phyloP scores from a whole-genome alignment of 2,888 invertebrate species.

The Tiphia femorata region DNA sequence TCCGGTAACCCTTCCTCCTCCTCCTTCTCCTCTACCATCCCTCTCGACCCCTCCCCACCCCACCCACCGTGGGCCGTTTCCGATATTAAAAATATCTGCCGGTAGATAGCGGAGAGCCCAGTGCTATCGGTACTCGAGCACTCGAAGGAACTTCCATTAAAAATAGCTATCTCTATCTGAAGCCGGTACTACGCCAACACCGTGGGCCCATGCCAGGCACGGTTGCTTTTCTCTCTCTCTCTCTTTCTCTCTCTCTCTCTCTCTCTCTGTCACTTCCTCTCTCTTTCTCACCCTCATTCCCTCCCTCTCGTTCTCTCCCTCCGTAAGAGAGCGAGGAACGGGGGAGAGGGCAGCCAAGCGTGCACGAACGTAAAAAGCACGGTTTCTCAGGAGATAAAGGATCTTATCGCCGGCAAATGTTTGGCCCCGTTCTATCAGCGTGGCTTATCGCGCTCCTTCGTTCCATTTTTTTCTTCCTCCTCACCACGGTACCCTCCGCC shows the following conservation, averaged over 20 bases:
- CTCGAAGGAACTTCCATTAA: slow-evolving; percentile 59
- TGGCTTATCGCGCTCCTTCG: slow-evolving; percentile 46
- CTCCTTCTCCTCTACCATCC: slow-evolving; percentile 23
- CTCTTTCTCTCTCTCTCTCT: slow-evolving; percentile 2
- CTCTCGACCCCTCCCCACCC: slow-evolving; percentile 27
- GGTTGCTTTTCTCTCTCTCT: neutral
- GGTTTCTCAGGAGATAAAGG: slow-evolving; percentile 61
- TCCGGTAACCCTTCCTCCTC: slow-evolving; percentile 8
- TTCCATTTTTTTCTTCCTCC: slow-evolving; percentile 1
- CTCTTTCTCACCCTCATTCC: neutral
- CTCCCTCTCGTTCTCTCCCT: slow-evolving; percentile 14
- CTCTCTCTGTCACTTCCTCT: neutral
- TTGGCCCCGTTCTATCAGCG: slow-evolving; percentile 57
- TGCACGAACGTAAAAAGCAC: slow-evolving; percentile 51
- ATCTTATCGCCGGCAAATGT: slow-evolving; percentile 64
- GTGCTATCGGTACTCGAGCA: slow-evolving; percentile 53
- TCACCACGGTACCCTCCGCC: neutral
- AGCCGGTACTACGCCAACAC: slow-evolving; percentile 48
- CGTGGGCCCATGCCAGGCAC: slow-evolving; percentile 40
- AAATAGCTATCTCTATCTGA: slow-evolving; percentile 64
- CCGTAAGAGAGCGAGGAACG: slow-evolving; percentile 13
- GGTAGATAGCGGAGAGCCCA: slow-evolving; percentile 54
- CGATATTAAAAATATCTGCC: slow-evolving; percentile 62
- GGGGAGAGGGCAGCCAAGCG: slow-evolving; percentile 30
- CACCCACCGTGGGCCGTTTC: slow-evolving; percentile 48